Evolutionary conservation across 2,113 vertebrate genomes (phyloP).

Genomic region (Crotalus tigris): DNA sequence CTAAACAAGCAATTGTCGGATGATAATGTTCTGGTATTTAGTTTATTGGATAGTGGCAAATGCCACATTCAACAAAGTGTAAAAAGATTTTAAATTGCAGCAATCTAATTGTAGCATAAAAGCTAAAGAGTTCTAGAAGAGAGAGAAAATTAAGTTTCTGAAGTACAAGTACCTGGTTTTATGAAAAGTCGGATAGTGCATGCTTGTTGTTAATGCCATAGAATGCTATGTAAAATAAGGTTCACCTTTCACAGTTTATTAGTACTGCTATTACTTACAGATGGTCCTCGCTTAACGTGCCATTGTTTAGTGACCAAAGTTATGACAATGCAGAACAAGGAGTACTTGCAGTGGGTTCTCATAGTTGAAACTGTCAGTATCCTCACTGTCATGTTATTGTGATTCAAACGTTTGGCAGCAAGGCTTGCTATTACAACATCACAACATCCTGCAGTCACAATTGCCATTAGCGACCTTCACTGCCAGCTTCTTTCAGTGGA

Average conservation of each 20-base stretch:
- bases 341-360: not conserved
- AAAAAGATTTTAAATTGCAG: not conserved
- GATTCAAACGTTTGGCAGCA: not conserved
- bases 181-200: not conserved
- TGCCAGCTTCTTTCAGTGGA: not conserved
- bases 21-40: not conserved
- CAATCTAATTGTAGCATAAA: conserved; percentile 15
- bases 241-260: not conserved
- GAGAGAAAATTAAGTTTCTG: not conserved
- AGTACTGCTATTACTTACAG: not conserved
- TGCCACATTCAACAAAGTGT: not conserved
- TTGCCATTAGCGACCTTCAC: not conserved
- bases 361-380: not conserved
- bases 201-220: not conserved
- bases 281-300: not conserved
- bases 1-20: not conserved
- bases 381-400: not conserved
- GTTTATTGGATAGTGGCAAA: conserved; percentile 35
- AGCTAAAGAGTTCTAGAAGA: not conserved
- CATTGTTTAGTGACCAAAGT: not conserved
- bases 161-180: not conserved
- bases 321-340: not conserved
- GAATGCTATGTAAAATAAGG: not conserved
- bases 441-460: not conserved
- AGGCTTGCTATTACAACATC: not conserved